Conservation (phyloP, 2,113 vertebrate genomes). For the Phocoena phocoena region DNA sequence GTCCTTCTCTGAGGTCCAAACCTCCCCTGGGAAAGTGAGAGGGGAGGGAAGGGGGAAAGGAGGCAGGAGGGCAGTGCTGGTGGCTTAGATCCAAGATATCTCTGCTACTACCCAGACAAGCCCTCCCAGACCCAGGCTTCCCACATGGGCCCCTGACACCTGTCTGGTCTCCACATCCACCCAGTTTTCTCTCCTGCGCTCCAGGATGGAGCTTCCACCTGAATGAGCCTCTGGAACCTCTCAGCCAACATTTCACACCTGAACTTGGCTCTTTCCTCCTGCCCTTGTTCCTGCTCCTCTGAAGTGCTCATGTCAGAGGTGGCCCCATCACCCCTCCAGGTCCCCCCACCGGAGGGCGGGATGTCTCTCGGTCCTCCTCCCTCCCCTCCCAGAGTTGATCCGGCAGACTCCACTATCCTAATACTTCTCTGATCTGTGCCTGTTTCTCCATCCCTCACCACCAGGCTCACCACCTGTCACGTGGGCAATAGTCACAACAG, state of each 20-base stretch:
- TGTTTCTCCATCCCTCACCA: background rate
- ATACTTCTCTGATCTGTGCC: background rate
- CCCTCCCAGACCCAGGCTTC: background rate
- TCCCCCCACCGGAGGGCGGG: too few relatives aligned
- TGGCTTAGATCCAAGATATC: background rate
- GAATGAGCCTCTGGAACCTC: background rate
- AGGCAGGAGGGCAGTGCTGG: background rate
- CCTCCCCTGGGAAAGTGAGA: background rate
- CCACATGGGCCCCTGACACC: fast-evolving
- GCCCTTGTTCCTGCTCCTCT: background rate
- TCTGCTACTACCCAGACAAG: background rate
- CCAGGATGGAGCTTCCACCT: background rate
- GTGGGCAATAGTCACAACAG: background rate
- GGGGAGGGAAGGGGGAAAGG: background rate
- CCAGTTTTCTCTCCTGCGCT: background rate
- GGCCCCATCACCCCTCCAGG: background rate
- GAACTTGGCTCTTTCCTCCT: background rate
- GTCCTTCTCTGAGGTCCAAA: background rate
- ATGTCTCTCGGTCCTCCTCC: background rate
- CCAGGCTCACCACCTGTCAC: background rate
- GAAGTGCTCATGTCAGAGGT: background rate
- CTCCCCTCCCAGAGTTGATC: background rate
- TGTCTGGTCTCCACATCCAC: background rate
- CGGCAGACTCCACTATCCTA: background rate
- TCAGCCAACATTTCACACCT: background rate